A percentile compares a stretch with the other conserved stretches of the same genome.
Evolutionary conservation across 2,113 vertebrate species (phyloP).

Genomic region (Nansenia antarctica): DNA sequence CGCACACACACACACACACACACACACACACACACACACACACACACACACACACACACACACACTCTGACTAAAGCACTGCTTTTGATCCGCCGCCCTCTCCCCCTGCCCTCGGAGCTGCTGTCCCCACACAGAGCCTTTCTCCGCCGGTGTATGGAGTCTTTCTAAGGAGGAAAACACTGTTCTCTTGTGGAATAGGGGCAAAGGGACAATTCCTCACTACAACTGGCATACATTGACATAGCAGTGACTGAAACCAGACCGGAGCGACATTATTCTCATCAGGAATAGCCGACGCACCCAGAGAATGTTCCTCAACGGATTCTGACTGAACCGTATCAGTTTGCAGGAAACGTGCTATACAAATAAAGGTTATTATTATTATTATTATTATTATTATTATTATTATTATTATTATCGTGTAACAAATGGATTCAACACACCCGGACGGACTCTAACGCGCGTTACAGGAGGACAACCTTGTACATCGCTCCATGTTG

Average conservation of each 20-base stretch:
- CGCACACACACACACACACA: slow-evolving; percentile 49
- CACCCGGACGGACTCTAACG: no score
- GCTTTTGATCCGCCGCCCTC: slow-evolving; percentile 53
- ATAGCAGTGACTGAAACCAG: neutral
- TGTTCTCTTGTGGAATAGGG: neutral
- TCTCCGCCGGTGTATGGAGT: slow-evolving; percentile 7
- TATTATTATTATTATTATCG: no score
- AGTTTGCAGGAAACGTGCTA: no score
- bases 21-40: slow-evolving; percentile 51
- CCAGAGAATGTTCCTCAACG: neutral
- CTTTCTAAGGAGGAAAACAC: neutral
- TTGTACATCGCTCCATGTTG: no score
- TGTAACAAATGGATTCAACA: no score
- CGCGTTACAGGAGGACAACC: no score
- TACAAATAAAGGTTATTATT: no score
- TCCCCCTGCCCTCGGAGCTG: slow-evolving; percentile 3
- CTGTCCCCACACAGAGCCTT: neutral
- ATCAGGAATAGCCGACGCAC: neutral
- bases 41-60: slow-evolving; percentile 50
- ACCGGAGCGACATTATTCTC: neutral
- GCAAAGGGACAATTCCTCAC: neutral
- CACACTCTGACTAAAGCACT: slow-evolving; percentile 39
- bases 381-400: no score
- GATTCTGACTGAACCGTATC: neutral
- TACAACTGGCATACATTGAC: neutral